Evolutionary conservation across 2,797 vertebrate genomes (phyloP).

Genomic region (Rallus crepitans): DNA sequence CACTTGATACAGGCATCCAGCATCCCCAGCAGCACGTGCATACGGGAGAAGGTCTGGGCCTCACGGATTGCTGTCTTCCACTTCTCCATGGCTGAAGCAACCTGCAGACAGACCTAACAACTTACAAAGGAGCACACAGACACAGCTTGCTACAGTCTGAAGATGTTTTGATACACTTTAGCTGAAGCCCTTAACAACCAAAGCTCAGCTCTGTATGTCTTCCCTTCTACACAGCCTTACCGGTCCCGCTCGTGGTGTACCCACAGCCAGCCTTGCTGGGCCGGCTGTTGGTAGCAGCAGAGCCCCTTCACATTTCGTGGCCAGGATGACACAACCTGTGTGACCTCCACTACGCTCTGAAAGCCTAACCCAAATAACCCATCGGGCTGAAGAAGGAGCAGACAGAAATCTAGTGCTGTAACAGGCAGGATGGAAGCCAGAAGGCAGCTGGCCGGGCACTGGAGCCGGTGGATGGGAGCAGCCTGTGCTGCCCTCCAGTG

Average conservation of each 20-base stretch:
- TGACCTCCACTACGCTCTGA: constrained; percentile 13
- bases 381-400: constrained; percentile 40
- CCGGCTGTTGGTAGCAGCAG: not conserved
- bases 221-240: not conserved
- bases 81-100: constrained; percentile 94
- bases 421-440: not conserved
- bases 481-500: constrained; percentile 73
- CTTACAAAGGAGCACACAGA: not conserved
- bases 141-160: not conserved
- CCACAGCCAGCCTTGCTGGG: not conserved
- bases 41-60: constrained; percentile 96
- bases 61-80: constrained; percentile 94
- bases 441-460: not conserved
- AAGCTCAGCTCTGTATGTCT: not conserved
- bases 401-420: constrained; percentile 5
- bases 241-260: constrained; percentile 9
- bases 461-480: not conserved
- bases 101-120: constrained; percentile 78
- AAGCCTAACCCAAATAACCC: constrained; percentile 51
- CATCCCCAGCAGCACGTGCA: constrained; percentile 97
- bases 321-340: constrained; percentile 19
- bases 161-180: not conserved
- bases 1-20: constrained; percentile 98
- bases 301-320: not conserved
- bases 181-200: not conserved